Percentiles rank a stretch among this genome's conserved stretches.
Evolutionary conservation across 2,113 vertebrate species (phyloP).

Genomic region (Coryphaenoides rupestris): DNA sequence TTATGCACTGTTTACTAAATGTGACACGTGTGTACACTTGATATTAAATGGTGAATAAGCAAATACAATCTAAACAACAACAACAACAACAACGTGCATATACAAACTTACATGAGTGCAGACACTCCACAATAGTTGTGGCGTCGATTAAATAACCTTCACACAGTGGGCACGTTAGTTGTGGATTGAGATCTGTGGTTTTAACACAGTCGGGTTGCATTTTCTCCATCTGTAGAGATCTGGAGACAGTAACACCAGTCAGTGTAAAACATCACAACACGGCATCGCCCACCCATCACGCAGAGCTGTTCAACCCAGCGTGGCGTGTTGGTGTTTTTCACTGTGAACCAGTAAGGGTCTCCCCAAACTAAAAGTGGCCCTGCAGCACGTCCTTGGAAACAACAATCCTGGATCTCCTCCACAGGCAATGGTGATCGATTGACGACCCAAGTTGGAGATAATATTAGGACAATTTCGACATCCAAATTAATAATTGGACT

Average conservation of each 20-base stretch:
- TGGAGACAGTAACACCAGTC: conserved; percentile 23
- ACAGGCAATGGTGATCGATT: conserved; percentile 38
- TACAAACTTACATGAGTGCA: conserved; percentile 90
- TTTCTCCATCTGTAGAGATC: conserved; percentile 68
- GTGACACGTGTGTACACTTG: background rate
- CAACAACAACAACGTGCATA: background rate
- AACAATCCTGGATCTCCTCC: conserved; percentile 7
- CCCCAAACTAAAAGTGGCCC: conserved; percentile 17
- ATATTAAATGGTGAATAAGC: background rate
- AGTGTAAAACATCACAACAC: background rate
- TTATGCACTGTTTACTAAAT: too few species aligned
- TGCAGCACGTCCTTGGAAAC: conserved; percentile 53
- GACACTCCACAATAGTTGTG: conserved; percentile 91
- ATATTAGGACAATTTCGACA: background rate
- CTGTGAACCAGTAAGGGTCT: too few species aligned
- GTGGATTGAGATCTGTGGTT: conserved; percentile 73
- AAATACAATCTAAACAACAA: background rate
- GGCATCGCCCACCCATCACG: too few species aligned
- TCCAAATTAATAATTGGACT: conserved; percentile 4
- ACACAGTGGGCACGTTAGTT: conserved; percentile 80
- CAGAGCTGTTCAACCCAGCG: background rate
- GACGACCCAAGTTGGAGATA: background rate
- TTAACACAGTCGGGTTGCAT: conserved; percentile 76
- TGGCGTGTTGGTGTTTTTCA: conserved; percentile 4
- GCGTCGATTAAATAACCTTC: conserved; percentile 94